These are phyloP conservation scores for Papilio elwesi DNA, from an alignment of 2,888 invertebrate species.

Conservation along the genomic window DNA sequence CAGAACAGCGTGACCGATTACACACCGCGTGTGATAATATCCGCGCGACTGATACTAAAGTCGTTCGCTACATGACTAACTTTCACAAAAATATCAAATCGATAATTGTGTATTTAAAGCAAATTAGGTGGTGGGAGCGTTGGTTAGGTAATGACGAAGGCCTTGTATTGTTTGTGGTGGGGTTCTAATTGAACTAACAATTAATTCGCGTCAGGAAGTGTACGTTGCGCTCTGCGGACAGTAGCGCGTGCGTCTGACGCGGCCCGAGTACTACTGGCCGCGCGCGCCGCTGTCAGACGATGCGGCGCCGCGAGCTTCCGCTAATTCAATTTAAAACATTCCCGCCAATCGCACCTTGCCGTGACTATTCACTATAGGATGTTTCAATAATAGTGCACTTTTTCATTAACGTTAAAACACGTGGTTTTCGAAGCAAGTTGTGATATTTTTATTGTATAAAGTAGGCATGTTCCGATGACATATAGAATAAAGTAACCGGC, in stretches of 20 bases:
- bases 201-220: slow-evolving; percentile 8
- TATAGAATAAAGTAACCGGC: no score
- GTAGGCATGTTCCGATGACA: no score
- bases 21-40: slow-evolving; percentile 12
- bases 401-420: no score
- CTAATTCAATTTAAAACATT: slow-evolving; percentile 31
- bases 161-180: background rate
- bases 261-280: background rate
- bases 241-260: background rate
- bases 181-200: background rate
- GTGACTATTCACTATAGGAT: background rate
- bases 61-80: slow-evolving; percentile 11
- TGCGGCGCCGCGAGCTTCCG: background rate
- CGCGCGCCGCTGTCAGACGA: background rate
- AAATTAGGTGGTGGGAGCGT: slow-evolving; percentile 13
- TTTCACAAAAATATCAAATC: slow-evolving; percentile 21
- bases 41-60: background rate
- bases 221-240: background rate
- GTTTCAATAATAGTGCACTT: no score
- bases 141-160: slow-evolving; percentile 2
- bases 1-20: slow-evolving; percentile 8
- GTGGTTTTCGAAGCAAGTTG: no score
- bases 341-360: background rate
- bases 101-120: slow-evolving; percentile 16
- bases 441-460: no score